phyloP scores from a whole-genome alignment of 2,797 vertebrate species.

The Platalea minor region DNA sequence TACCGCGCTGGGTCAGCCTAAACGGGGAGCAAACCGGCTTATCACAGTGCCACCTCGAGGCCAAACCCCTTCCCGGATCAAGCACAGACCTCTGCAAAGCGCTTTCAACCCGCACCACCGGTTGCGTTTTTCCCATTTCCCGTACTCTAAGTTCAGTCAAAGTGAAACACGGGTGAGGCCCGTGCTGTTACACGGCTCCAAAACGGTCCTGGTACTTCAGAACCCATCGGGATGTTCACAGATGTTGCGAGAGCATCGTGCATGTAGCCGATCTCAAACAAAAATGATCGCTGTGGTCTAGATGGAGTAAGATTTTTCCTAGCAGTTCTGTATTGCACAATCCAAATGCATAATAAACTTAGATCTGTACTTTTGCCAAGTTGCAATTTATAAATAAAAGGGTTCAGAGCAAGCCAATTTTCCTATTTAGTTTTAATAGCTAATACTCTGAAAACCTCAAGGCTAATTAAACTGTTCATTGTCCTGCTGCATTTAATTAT shows the following conservation, averaged over 20 bases:
- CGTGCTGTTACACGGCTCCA: fast-evolving
- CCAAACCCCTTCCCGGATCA: not conserved
- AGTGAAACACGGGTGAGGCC: not conserved
- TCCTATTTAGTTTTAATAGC: constrained; percentile 62
- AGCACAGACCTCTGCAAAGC: not conserved
- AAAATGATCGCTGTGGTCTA: not conserved
- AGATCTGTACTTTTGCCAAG: constrained; percentile 53
- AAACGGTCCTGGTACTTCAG: fast-evolving
- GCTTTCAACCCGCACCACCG: fast-evolving
- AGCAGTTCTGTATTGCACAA: not conserved
- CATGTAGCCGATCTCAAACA: not conserved
- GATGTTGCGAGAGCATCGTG: not conserved
- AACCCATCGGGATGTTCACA: not conserved
- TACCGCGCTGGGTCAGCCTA: fast-evolving
- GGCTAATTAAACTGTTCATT: constrained; percentile 57
- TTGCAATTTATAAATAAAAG: constrained; percentile 48
- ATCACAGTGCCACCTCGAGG: not conserved
- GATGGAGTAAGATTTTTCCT: not conserved
- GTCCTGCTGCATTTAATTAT: constrained; percentile 62
- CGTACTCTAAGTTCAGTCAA: not conserved
- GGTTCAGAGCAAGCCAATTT: constrained; percentile 43
- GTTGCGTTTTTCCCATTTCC: not conserved
- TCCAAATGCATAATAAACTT: constrained; percentile 34
- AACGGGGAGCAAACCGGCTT: not conserved
- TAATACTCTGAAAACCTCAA: constrained; percentile 53